phyloP scores from a whole-genome alignment of 1,140 invertebrate genomes.

The Tetramorium simillimum region DNA sequence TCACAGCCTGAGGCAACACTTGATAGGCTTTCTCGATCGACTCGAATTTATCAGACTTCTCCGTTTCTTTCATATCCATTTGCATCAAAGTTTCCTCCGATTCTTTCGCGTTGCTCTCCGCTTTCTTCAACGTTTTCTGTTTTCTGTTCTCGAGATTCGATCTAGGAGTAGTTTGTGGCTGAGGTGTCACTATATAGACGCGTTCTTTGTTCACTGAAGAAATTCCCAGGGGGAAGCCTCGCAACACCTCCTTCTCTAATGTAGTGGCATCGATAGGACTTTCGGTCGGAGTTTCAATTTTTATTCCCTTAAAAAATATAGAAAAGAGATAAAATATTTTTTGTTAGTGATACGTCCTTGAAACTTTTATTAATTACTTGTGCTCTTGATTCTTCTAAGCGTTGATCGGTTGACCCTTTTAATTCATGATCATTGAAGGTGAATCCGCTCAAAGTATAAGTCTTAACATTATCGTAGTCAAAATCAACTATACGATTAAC shows the following conservation, averaged over 20 bases:
- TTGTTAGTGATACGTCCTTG: neutral
- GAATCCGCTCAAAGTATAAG: conserved; percentile 70
- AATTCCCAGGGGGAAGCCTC: conserved; percentile 89
- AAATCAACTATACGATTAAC: conserved; percentile 66
- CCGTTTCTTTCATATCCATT: neutral
- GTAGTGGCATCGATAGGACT: neutral
- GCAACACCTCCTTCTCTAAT: conserved; percentile 83
- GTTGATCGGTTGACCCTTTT: conserved; percentile 86
- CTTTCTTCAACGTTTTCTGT: neutral
- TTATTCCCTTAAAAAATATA: conserved; percentile 15
- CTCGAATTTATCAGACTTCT: conserved; percentile 63
- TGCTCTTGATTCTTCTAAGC: conserved; percentile 42
- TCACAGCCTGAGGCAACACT: conserved; percentile 83
- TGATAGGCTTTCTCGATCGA: conserved; percentile 82
- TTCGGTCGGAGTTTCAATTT: neutral
- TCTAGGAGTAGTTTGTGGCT: conserved; percentile 78
- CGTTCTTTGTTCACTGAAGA: conserved; percentile 91
- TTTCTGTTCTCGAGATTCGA: conserved; percentile 53
- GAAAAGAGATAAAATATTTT: neutral
- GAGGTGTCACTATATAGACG: conserved; percentile 92
- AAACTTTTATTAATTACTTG: conserved; percentile 47
- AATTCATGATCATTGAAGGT: conserved; percentile 84
- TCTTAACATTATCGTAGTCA: conserved; percentile 61
- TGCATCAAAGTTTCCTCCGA: too few species aligned
- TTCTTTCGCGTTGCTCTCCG: neutral